These are phyloP conservation scores for Lepus townsendii DNA, from an alignment of 2,797 vertebrate species.

Conservation along the genomic window DNA sequence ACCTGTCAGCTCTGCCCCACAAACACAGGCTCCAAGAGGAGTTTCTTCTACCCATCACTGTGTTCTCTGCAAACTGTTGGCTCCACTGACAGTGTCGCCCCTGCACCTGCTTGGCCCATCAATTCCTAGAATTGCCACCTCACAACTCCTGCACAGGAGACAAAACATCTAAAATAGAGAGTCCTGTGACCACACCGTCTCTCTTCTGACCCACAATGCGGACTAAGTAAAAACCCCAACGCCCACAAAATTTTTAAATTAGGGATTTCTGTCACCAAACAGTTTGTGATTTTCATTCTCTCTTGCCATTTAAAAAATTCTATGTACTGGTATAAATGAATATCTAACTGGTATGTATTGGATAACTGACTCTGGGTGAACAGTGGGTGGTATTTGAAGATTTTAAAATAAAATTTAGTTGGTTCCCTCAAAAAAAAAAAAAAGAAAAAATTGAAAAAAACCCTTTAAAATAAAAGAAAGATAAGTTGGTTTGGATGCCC, in stretches of 20 bases:
- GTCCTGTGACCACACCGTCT: background rate
- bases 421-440: background rate
- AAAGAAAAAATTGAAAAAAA: too few species aligned
- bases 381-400: background rate
- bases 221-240: background rate
- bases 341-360: background rate
- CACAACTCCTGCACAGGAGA: background rate
- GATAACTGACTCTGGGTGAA: background rate
- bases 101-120: background rate
- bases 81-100: background rate
- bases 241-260: slow-evolving; percentile 35
- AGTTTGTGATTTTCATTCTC: slow-evolving; percentile 36
- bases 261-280: background rate
- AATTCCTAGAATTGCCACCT: background rate
- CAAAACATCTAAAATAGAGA: slow-evolving; percentile 14
- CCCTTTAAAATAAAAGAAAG: too few species aligned
- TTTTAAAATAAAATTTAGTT: slow-evolving; percentile 35
- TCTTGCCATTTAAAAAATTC: background rate
- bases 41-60: background rate
- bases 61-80: background rate
- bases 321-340: background rate
- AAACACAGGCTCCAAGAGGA: background rate
- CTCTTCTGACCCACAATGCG: background rate
- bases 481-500: too few species aligned
- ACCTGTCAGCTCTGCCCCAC: background rate